A percentile compares a stretch with the other conserved stretches of the same genome.
These are phyloP conservation scores for Orycteropus afer DNA, from an alignment of 2,113 vertebrate genomes.

Conservation along the genomic window DNA sequence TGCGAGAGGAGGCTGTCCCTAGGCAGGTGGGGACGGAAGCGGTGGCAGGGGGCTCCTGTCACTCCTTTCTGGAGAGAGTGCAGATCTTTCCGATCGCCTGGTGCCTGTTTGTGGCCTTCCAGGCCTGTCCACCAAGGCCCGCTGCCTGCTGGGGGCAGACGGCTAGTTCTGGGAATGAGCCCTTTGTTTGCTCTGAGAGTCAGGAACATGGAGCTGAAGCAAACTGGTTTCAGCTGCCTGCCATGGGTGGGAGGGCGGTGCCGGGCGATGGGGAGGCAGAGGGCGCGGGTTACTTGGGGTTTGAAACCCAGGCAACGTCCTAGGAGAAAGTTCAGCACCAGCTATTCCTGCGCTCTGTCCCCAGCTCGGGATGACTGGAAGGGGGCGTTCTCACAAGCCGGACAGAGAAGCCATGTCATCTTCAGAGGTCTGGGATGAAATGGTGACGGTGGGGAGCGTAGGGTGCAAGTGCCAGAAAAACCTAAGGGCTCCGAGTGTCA, in stretches of 20 bases:
- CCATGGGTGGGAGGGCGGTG: not conserved
- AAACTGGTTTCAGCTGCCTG: conserved; percentile 26
- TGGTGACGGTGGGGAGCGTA: conserved; percentile 60
- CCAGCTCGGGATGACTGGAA: not conserved
- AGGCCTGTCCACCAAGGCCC: conserved; percentile 78
- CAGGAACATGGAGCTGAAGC: not conserved
- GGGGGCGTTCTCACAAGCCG: conserved; percentile 60
- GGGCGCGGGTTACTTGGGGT: conserved; percentile 67
- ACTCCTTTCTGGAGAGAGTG: conserved; percentile 81
- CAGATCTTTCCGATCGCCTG: conserved; percentile 80
- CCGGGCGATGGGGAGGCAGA: not conserved
- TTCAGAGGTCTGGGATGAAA: conserved; percentile 75
- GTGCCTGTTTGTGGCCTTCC: conserved; percentile 80
- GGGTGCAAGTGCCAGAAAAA: conserved; percentile 65
- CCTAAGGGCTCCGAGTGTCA: not conserved
- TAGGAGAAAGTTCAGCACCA: conserved; percentile 77
- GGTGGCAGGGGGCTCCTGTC: not conserved
- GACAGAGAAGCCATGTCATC: conserved; percentile 79
- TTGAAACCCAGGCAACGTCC: conserved; percentile 74
- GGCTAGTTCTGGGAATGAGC: conserved; percentile 64
- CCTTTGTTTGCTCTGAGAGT: conserved; percentile 74
- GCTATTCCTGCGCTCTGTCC: conserved; percentile 61
- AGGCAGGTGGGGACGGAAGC: conserved; percentile 57
- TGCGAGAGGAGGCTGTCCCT: conserved; percentile 64
- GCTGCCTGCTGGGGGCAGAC: conserved; percentile 47